A percentile compares a stretch with the other conserved stretches of the same genome.
phyloP scores from a whole-genome alignment of 2,888 invertebrate genomes.

The Chloroclystis v-ata region DNA sequence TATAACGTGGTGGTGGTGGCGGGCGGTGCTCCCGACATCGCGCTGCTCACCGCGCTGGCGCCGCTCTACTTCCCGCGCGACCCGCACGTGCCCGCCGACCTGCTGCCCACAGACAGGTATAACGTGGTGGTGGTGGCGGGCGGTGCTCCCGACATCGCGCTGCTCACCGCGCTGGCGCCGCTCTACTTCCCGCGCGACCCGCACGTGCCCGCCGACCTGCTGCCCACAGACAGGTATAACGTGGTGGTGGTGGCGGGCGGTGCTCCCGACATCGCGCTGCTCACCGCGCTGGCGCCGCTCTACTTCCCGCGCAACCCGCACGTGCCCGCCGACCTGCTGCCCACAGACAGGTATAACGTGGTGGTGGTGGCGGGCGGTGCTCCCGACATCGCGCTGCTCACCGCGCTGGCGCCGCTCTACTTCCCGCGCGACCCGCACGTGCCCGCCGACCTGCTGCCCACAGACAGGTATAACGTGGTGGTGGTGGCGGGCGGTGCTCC shows the following conservation, averaged over 20 bases:
- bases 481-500: no score
- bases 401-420: no score
- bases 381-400: no score
- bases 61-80: constrained; percentile 94
- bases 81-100: constrained; percentile 83
- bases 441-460: no score
- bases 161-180: constrained; percentile 86
- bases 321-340: constrained; percentile 81
- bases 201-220: constrained; percentile 82
- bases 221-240: constrained; percentile 85
- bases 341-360: constrained; percentile 89
- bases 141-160: constrained; percentile 48
- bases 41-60: constrained; percentile 83
- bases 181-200: constrained; percentile 92
- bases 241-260: constrained; percentile 68
- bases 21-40: constrained; percentile 40
- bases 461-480: no score
- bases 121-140: constrained; percentile 83
- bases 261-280: constrained; percentile 63
- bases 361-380: no score
- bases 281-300: constrained; percentile 86
- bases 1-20: constrained; percentile 85
- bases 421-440: no score
- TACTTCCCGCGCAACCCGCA: constrained; percentile 91
- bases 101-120: constrained; percentile 83